These are phyloP conservation scores for Petroica traversi DNA, from an alignment of 2,113 vertebrate genomes.

Conservation along the genomic window DNA sequence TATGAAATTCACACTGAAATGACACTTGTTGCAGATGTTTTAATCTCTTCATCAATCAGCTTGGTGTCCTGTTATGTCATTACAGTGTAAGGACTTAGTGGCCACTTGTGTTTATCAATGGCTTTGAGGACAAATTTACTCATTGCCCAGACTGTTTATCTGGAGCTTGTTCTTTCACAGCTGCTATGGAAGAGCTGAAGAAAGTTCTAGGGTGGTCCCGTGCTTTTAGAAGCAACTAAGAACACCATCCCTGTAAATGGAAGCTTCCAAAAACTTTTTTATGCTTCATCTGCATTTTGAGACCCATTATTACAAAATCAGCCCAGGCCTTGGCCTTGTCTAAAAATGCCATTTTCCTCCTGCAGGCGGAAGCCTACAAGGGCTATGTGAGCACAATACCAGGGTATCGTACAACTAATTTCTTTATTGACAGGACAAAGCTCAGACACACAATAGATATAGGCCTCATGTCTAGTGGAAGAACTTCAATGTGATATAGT, in stretches of 20 bases:
- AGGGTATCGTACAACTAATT: not conserved
- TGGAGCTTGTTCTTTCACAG: not conserved
- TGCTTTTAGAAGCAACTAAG: not conserved
- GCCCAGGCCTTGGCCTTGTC: not conserved
- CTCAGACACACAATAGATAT: not conserved
- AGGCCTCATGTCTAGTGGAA: not conserved
- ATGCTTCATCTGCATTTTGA: not conserved
- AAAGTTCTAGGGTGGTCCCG: not conserved
- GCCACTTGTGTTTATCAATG: not conserved
- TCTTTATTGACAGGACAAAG: not conserved
- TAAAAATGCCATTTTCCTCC: not conserved
- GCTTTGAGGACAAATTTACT: not conserved
- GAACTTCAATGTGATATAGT: not conserved
- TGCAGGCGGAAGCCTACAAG: not conserved
- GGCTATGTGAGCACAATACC: not conserved
- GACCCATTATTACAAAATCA: not conserved
- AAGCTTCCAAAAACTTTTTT: not conserved
- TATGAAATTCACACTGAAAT: not conserved
- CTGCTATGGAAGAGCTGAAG: not conserved
- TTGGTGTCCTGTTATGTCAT: not conserved
- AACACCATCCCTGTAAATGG: not conserved
- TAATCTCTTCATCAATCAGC: not conserved
- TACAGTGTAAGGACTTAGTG: not conserved
- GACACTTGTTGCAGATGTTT: fast-evolving
- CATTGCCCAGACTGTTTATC: not conserved